Evolutionary conservation across 2,113 vertebrate genomes (phyloP).

Genomic region (Gulo gulo): DNA sequence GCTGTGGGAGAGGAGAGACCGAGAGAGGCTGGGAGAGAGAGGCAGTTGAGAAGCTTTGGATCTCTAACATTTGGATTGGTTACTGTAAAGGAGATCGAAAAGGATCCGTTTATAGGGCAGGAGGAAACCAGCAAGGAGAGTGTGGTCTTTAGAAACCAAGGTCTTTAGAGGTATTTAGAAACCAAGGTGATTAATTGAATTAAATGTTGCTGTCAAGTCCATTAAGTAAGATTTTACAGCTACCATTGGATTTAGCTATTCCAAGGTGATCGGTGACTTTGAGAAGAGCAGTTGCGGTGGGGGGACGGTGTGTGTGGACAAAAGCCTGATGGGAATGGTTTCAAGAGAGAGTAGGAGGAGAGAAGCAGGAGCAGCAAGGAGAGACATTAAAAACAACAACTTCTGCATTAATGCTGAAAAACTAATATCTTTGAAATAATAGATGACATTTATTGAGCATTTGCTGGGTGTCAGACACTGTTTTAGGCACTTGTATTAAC

Average conservation of each 20-base stretch:
- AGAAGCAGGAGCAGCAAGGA: not conserved
- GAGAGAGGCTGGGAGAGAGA: not conserved
- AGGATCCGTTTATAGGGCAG: not conserved
- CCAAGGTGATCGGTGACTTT: not conserved
- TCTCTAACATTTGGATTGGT: not conserved
- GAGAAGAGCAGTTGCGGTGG: not conserved
- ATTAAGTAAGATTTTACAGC: not conserved
- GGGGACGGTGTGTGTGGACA: not conserved
- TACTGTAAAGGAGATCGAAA: not conserved
- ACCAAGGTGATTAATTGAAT: not conserved
- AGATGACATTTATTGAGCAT: not conserved
- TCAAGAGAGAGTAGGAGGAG: not conserved
- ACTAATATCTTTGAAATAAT: not conserved
- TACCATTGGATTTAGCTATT: not conserved
- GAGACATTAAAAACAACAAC: not conserved
- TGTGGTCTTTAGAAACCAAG: not conserved
- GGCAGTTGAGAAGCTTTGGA: not conserved
- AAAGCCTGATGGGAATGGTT: not conserved
- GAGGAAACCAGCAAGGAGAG: not conserved
- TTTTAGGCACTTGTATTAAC: not conserved
- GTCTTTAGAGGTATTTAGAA: not conserved
- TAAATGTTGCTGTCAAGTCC: not conserved
- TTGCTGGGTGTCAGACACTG: not conserved
- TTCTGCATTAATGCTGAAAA: not conserved
- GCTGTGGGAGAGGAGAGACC: not conserved